These are phyloP conservation scores for Physeter macrocephalus DNA, from an alignment of 2,113 vertebrate genomes.

Conservation along the genomic window DNA sequence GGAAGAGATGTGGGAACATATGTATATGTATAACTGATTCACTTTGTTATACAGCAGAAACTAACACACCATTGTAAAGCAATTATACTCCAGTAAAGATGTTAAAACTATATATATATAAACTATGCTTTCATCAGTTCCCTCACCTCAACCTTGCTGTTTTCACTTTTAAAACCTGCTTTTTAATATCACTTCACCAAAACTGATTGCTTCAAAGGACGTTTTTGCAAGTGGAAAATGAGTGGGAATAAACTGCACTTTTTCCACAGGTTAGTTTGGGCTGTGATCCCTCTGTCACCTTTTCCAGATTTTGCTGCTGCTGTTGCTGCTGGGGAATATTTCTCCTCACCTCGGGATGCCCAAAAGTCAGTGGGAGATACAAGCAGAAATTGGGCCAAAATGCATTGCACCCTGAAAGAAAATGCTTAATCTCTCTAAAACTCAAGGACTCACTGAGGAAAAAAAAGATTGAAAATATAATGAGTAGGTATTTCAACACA, in stretches of 20 bases:
- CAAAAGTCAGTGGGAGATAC: not conserved
- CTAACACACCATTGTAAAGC: too few species aligned
- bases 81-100: too few species aligned
- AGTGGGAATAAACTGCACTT: not conserved
- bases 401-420: not conserved
- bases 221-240: slow-evolving; percentile 23
- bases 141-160: slow-evolving; percentile 27
- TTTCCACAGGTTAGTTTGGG: not conserved
- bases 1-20: too few species aligned
- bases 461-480: not conserved
- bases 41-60: too few species aligned
- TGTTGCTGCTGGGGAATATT: not conserved
- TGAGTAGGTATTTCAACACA: not conserved
- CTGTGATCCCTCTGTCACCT: not conserved
- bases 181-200: slow-evolving; percentile 7
- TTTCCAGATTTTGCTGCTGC: slow-evolving; percentile 14
- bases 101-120: slow-evolving; percentile 1
- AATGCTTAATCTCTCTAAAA: slow-evolving; percentile 30
- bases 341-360: not conserved
- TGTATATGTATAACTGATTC: too few species aligned
- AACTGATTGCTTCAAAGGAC: not conserved
- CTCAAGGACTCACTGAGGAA: not conserved
- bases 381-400: slow-evolving; percentile 43
- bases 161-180: slow-evolving; percentile 42
- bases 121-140: slow-evolving; percentile 52